phyloP scores from a whole-genome alignment of 2,888 invertebrate species.

The Petrophora chlorosata region DNA sequence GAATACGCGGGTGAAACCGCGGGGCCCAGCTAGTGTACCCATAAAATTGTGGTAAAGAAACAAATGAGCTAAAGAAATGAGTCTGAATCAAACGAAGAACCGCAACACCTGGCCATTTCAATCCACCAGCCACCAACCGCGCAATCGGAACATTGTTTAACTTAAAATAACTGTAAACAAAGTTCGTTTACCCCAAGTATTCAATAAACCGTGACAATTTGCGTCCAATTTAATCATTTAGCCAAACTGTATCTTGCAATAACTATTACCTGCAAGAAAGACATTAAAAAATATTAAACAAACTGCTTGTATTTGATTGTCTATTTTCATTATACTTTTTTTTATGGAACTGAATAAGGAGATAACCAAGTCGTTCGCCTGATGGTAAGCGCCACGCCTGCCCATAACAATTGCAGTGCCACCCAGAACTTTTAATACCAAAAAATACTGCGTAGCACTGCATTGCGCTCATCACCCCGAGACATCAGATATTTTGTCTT shows the following conservation, averaged over 20 bases:
- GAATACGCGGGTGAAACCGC: too few species aligned
- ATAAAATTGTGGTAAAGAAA: too few species aligned
- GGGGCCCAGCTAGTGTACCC: too few species aligned
- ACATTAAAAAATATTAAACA: conserved; percentile 16
- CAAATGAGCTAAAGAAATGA: not conserved
- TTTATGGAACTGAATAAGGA: too few species aligned
- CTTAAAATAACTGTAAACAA: conserved; percentile 59
- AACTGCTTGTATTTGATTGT: not conserved
- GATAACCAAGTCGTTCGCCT: too few species aligned
- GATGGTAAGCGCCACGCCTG: too few species aligned
- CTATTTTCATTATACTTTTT: too few species aligned
- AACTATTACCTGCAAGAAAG: conserved; percentile 25
- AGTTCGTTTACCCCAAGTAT: conserved; percentile 66
- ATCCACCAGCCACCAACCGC: conserved; percentile 46
- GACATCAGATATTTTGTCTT: too few species aligned
- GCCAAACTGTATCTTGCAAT: conserved; percentile 44
- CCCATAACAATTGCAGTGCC: too few species aligned
- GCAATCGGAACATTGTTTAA: conserved; percentile 66
- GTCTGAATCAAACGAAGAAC: not conserved
- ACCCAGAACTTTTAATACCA: too few species aligned
- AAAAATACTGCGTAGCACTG: too few species aligned
- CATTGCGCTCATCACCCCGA: too few species aligned
- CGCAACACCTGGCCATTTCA: conserved; percentile 28
- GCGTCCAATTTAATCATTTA: conserved; percentile 42
- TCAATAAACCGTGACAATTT: conserved; percentile 57